Base-by-base conservation (phyloP, 2,113 vertebrate genomes). In the Piaya cayana region DNA sequence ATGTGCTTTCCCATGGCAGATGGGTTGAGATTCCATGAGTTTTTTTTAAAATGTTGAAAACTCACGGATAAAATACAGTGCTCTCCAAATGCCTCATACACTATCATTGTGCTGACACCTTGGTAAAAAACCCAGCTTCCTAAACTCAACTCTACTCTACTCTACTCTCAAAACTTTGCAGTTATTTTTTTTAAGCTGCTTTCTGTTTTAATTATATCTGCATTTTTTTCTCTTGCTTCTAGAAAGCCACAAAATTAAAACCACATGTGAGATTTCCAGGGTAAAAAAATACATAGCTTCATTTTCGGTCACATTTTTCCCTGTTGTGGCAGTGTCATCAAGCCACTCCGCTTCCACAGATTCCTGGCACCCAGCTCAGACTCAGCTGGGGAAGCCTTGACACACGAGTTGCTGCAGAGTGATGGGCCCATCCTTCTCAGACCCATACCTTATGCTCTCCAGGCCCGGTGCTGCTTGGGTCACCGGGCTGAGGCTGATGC, bases 401-500 rank as follows among this genome's bases (percentile, higher is more conserved):
- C 37, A 43, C 8, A 12, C 6, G 3, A 9, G 11, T 2, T 43
- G 37, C 50, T 27, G 21, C 7, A 11, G 26, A 25, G 77, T 1
- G 2, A 8, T 3, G 15, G 27, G n/a, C 45, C n/a, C 13, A 1
- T 23, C 2, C 29, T 8, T 32, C 45, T 45, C 56, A 14, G 21
- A 56, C 13, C 23, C 22, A 5, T 8, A 11, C 56, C 21, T 27
- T 5, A 45, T 29, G 50, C 15, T 25, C 47, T 39, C 29, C 1
- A 3, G 13, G 20, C 34, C 37, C 76, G 17, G 49, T 5, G 42
- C 53, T 6, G 7, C 0, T 2, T 7, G 2, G 5, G 45, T n/a
- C 22, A 8, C 49, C 5, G 30, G 15, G n/a, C 32, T 34, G 76
- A 74, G 27, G n/a, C 15, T 14, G 32, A 14, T 47, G 49, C 13